These are phyloP conservation scores for Parochlus steinenii DNA, from an alignment of 2,888 invertebrate genomes.

Conservation along the genomic window DNA sequence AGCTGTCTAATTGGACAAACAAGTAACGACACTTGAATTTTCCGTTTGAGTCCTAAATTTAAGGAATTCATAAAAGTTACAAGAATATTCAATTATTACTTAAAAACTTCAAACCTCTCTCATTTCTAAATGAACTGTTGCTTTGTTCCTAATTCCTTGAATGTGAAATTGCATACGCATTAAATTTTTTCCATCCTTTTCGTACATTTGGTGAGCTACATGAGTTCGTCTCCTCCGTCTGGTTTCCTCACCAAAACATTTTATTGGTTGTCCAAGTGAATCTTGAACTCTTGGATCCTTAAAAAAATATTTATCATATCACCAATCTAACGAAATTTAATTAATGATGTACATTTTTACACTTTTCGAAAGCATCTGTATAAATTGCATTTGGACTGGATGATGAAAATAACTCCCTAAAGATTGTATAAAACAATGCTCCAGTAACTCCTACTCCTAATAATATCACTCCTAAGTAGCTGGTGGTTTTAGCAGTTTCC, in stretches of 20 bases:
- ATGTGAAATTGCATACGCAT: slow-evolving; percentile 85
- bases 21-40: slow-evolving; percentile 69
- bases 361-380: slow-evolving; percentile 56
- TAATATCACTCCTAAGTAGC: slow-evolving; percentile 68
- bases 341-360: slow-evolving; percentile 37
- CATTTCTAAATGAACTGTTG: slow-evolving; percentile 74
- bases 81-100: slow-evolving; percentile 12
- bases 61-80: slow-evolving; percentile 14
- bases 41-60: slow-evolving; percentile 53
- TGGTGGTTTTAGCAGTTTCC: slow-evolving; percentile 77
- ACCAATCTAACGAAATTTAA: slow-evolving; percentile 1
- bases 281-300: slow-evolving; percentile 59
- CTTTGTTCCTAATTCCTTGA: slow-evolving; percentile 65
- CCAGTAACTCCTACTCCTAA: slow-evolving; percentile 67
- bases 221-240: slow-evolving; percentile 67
- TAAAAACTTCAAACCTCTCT: slow-evolving; percentile 43
- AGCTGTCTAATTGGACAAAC: slow-evolving; percentile 67
- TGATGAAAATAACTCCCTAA: slow-evolving; percentile 73
- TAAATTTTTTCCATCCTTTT: slow-evolving; percentile 56
- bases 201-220: slow-evolving; percentile 61
- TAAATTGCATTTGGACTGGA: slow-evolving; percentile 78
- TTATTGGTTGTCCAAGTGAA: slow-evolving; percentile 77
- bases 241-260: slow-evolving; percentile 76
- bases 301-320: slow-evolving; percentile 15
- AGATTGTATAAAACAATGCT: slow-evolving; percentile 66